A percentile compares a stretch with the other conserved stretches of the same genome.
Conservation (phyloP, 1,140 invertebrate genomes). For the Ganaspis sp. region DNA sequence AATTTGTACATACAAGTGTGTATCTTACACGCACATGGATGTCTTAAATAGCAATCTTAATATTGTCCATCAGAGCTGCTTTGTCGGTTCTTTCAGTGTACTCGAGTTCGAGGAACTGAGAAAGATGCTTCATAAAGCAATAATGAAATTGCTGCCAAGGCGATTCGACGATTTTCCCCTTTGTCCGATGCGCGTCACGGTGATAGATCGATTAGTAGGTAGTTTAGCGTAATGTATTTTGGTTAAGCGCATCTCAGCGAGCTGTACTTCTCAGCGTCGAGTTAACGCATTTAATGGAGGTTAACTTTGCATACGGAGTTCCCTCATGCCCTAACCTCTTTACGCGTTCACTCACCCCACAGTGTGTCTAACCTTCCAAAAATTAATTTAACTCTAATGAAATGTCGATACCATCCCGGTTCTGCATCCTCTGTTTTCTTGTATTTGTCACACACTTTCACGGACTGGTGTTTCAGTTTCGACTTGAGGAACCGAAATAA, state of each 20-base stretch:
- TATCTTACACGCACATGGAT: background rate
- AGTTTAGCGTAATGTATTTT: slow-evolving; percentile 58
- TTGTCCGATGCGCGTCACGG: slow-evolving; percentile 39
- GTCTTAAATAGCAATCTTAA: slow-evolving; percentile 16
- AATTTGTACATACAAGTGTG: slow-evolving; percentile 2
- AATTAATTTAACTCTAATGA: slow-evolving; percentile 43
- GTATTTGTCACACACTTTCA: no score
- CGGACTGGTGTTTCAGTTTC: no score
- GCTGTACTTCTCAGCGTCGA: slow-evolving; percentile 55
- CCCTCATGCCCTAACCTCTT: slow-evolving; percentile 57
- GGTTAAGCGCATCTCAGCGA: slow-evolving; percentile 55
- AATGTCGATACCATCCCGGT: background rate
- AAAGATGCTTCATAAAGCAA: background rate
- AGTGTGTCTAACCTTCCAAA: slow-evolving; percentile 49
- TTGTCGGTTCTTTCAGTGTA: slow-evolving; percentile 1
- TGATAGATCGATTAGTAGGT: slow-evolving; percentile 47
- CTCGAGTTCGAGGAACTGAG: background rate
- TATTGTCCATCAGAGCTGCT: background rate
- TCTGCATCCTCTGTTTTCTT: no score
- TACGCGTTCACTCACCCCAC: slow-evolving; percentile 56
- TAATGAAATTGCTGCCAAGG: background rate
- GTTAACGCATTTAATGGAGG: slow-evolving; percentile 64
- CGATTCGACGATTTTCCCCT: slow-evolving; percentile 24
- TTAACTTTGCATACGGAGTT: slow-evolving; percentile 60
- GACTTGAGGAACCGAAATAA: no score